Conservation (phyloP, 2,797 vertebrate species). For the Tokudaia muenninki region DNA sequence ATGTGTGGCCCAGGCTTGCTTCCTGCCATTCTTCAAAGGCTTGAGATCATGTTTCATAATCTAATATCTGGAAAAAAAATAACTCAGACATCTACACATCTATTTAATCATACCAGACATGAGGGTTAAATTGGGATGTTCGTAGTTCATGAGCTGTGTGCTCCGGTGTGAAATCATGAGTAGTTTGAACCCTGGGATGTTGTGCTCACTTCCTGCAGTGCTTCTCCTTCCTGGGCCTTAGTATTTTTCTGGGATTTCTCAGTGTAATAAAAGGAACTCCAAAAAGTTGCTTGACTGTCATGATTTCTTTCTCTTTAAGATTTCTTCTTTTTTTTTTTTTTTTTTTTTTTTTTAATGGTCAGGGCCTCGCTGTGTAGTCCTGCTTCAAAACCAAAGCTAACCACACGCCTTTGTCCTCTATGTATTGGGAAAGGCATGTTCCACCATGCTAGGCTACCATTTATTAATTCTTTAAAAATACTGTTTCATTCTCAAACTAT, state of each 20-base stretch:
- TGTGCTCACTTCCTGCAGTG: constrained; percentile 57
- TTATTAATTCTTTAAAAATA: too few relatives aligned
- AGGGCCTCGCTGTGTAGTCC: background rate
- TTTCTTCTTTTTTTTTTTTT: background rate
- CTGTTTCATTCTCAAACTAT: background rate
- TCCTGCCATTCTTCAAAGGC: constrained; percentile 70
- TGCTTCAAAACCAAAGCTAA: background rate
- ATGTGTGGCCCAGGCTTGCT: background rate
- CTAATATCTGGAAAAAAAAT: constrained; percentile 80
- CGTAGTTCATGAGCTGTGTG: constrained; percentile 73
- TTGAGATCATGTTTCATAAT: constrained; percentile 80
- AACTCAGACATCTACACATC: constrained; percentile 68
- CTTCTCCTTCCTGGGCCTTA: constrained; percentile 64
- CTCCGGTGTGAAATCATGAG: constrained; percentile 38
- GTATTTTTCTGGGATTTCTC: constrained; percentile 71
- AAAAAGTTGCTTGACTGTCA: constrained; percentile 35
- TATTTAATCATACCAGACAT: constrained; percentile 62
- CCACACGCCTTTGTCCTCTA: too few relatives aligned
- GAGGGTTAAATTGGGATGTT: constrained; percentile 33
- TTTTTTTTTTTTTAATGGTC: background rate
- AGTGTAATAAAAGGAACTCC: constrained; percentile 72
- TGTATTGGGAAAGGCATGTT: background rate
- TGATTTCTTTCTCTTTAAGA: background rate
- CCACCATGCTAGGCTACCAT: background rate
- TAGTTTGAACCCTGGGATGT: background rate